phyloP scores from a whole-genome alignment of 2,113 vertebrate genomes.

The Callipepla californica region DNA sequence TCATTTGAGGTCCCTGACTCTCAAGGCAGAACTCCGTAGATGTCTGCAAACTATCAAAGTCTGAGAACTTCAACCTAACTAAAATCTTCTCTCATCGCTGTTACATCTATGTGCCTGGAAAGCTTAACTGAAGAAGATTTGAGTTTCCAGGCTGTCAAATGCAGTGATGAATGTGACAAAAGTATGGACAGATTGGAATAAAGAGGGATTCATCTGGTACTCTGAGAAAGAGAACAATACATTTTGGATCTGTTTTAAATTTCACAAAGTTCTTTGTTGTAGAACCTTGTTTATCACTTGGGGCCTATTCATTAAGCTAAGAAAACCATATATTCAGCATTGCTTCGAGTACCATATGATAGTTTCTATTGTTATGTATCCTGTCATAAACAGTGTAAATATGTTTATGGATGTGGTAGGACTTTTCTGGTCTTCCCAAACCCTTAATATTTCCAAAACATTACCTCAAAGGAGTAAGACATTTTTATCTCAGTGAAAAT shows the following conservation, averaged over 20 bases:
- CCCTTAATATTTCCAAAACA: neutral
- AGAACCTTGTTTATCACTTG: neutral
- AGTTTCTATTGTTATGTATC: neutral
- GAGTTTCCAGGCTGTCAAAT: neutral
- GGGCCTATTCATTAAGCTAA: neutral
- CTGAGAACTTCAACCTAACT: neutral
- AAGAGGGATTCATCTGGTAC: neutral
- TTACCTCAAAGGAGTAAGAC: neutral
- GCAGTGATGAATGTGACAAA: neutral
- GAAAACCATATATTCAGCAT: neutral
- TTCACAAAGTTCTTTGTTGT: neutral
- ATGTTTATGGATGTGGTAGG: neutral
- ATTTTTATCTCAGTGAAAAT: too few relatives aligned
- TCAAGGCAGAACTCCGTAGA: neutral
- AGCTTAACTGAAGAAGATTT: neutral
- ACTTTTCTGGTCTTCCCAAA: neutral
- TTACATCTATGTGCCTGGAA: neutral
- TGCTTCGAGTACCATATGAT: neutral
- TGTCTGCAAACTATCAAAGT: neutral
- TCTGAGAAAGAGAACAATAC: neutral
- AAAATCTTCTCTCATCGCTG: neutral
- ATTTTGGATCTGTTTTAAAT: neutral
- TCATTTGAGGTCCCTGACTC: neutral
- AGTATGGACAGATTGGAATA: neutral
- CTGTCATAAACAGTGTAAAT: neutral